Base-by-base conservation (phyloP, 2,113 vertebrate species). In the Lampris megalopsis region DNA sequence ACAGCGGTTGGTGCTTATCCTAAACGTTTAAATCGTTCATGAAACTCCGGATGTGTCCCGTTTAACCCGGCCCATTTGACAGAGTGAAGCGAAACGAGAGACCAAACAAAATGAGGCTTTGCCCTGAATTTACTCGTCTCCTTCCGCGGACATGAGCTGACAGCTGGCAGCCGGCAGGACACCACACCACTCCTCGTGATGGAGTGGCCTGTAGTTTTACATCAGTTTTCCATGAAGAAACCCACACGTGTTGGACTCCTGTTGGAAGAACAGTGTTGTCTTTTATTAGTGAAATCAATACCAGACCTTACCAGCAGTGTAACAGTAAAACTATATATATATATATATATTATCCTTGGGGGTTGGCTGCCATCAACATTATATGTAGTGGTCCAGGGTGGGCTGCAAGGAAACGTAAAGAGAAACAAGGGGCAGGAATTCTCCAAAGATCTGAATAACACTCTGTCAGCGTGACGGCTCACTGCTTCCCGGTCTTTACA, bases 401-500 rank as follows among this genome's bases (percentile, higher is more conserved):
- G 83, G 73, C 87, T 68, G 69, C 50, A 75, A 71, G 72, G 53
- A 43, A 56, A 63, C 24, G 49, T 36, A n/a, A 50, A 60, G 76
- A 71, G 76, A 58, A 47, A 50, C 56, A 47, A n/a, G 11, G 38
- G 49, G 37, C 52, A 84, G 85, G 79, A 70, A 43, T 80, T 89
- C 71, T 83, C 52, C 66, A 79, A 84, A 84, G 88, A 89, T 91
- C 77, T 89, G 88, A 88, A 77, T 79, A 82, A 57, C 87, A 77
- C 83, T 90, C 82, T 84, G 84, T 90, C 91, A 92, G 43, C 52
- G 74, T 87, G 91, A 91, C 83, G 73, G 79, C 77, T 69, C 56
- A 10, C 80, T 66, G 77, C 74, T 84, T 68, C 74, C 81, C 79
- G 83, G 78, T 63, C 83, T 68, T 84, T 63, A 67, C 76, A 68